Evolutionary conservation across 92 coral and sea anemone genomes (phyloP), one percentile per base, ranked within the genome.

Genomic region (Metridium senile): DNA sequence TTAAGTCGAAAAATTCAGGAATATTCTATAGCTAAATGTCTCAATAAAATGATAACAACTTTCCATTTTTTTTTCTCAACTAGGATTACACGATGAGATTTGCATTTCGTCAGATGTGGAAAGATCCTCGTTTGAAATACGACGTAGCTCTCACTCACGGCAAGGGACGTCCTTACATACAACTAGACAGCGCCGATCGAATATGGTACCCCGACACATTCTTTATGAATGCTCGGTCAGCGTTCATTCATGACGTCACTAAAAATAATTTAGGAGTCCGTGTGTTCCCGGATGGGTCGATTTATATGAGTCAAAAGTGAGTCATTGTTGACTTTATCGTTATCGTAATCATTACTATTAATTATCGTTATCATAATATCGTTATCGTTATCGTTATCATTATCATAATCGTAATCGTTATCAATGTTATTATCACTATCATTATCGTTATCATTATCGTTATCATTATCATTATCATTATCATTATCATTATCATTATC

Each of bases 161-260:
- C 0, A 71, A 69, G 54, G 84, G 77, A 0, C 74, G 76, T 22
- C 75, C 86, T 1, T 76, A 83, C 61, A 80, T 89, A 25, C 88
- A 88, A 2, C 63, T 89, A 45, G 84, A 87, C 68, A 85, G 80
- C 66, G 80, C 84, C 16, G 59, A 82, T 47, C 82, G 79, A 19
- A 73, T 89, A 46, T 89, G 93, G 93, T 81, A 85, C 49, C 93
- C 93, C 9, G 90, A 89, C 62, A 86, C 90, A 1, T 89, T 85
- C 85, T 89, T 89, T 65, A 88, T 85, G 77, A 85, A 83, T 27
- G 93, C 88, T n/a, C 75, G 86, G 29, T 80, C 80, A 65, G 86
- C 86, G 45, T 85, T 81, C 65, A 79, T 79, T 26, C 84, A 79
- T 58, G 84, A 79, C 43, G 72, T 82, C 56, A 83, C 86, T 33